Conservation (phyloP, 2,888 invertebrate species). For the Ischnus inquisitorius region DNA sequence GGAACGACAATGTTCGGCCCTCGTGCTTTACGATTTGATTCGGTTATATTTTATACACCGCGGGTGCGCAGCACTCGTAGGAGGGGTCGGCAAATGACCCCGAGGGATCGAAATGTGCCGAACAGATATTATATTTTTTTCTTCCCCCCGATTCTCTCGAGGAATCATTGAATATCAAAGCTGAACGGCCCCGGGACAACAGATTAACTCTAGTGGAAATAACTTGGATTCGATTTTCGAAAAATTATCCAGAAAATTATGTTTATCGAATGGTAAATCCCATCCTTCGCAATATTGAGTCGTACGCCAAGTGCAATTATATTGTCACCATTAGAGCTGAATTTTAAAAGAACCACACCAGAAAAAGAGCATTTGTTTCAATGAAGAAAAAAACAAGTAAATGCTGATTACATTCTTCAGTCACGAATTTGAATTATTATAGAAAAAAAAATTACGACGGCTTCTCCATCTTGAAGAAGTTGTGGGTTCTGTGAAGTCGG, state of each 20-base stretch:
- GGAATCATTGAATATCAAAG: conserved; percentile 64
- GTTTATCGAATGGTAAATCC: conserved; percentile 31
- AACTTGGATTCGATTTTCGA: background rate
- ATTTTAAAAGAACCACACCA: too few species aligned
- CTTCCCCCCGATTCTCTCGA: conserved; percentile 49
- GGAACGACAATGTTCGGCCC: conserved; percentile 75
- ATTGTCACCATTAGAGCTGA: too few species aligned
- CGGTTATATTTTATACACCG: conserved; percentile 80
- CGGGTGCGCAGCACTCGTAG: background rate
- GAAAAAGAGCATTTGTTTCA: too few species aligned
- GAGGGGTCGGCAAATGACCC: conserved; percentile 66
- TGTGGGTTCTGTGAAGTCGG: too few species aligned
- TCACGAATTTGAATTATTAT: too few species aligned
- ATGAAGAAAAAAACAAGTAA: too few species aligned
- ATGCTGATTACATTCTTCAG: too few species aligned
- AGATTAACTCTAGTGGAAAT: conserved; percentile 14
- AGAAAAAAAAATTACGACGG: too few species aligned
- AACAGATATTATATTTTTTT: conserved; percentile 7
- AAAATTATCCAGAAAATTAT: background rate
- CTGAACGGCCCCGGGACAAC: background rate
- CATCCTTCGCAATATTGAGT: too few species aligned
- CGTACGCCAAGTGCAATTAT: too few species aligned
- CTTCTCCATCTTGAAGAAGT: too few species aligned
- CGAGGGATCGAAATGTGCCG: conserved; percentile 48
- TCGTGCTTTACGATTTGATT: conserved; percentile 81